Base-by-base conservation (phyloP, 2,888 invertebrate genomes). In the Cheilosia scutellata region DNA sequence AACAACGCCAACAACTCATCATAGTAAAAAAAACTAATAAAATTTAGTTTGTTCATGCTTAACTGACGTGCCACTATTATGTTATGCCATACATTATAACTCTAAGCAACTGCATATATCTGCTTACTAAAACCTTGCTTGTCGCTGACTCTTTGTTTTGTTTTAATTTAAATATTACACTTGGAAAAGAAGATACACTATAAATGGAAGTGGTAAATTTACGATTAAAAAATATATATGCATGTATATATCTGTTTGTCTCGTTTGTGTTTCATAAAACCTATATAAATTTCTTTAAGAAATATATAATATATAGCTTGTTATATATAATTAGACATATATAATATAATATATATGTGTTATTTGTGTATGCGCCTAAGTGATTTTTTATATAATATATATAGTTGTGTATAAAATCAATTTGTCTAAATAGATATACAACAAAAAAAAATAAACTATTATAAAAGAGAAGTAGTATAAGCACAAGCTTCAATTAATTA, bases 271-370 rank as follows among this genome's bases (percentile, higher is more conserved):
- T 86, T 82, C 60, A 80, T 80, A 80, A 80, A 86, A 86, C 86
- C 86, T 87, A 87, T 87, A 82, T 82, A 82, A 87, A 87, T 87
- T 87, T 87, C 87, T 87, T 87, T 87, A 87, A 87, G 87, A 87
- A 87, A 87, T 87, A 87, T 87, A 87, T 82, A 77, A 76, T 86
- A 80, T 86, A 86, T 86, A 86, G 80, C 68, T 80, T 77, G 76
- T 86, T 86, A 82, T 80, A 86, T 72, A 72, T 86, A 76, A 74
- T 76, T 62, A 77, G 71, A 70, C 80, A 76, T 86, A 86, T 86
- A 86, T 86, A 86, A 76, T 86, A 76, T 86, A 86, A 80, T 80
- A 86, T 86, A 82, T 82, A 82, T 86, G 80, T 71, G 75, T 86
- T 76, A 72, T 72, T 86, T 76, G 57, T 80, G 76, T 86, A 86